Evolutionary conservation across 1,140 invertebrate genomes (phyloP).

Genomic region (Micrasema minimum): DNA sequence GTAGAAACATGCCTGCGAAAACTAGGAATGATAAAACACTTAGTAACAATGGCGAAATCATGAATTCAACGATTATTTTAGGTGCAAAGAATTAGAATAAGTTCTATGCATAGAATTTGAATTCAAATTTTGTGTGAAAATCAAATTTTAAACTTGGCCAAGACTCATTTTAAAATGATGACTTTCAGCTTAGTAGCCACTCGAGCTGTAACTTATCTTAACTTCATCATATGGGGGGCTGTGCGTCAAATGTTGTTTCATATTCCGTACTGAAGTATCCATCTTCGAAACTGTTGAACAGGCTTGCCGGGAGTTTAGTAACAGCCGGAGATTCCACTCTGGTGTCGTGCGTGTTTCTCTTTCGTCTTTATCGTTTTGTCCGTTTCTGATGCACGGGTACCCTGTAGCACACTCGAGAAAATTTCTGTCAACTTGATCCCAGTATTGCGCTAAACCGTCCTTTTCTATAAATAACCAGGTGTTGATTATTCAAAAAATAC

Average conservation of each 20-base stretch:
- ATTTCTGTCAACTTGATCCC: conserved; percentile 43
- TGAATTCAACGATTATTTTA: too few species aligned
- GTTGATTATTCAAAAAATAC: neutral
- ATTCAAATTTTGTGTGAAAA: too few species aligned
- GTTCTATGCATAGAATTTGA: too few species aligned
- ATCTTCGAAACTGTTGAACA: conserved; percentile 9
- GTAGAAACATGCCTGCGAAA: too few species aligned
- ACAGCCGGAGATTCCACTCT: conserved; percentile 2
- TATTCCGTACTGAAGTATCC: conserved; percentile 31
- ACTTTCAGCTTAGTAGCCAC: conserved; percentile 14
- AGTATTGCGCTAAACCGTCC: conserved; percentile 46
- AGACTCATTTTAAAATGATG: too few species aligned
- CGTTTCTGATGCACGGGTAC: conserved; percentile 41
- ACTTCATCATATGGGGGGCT: neutral
- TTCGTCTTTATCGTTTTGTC: conserved; percentile 22
- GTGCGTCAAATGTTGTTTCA: conserved; percentile 34
- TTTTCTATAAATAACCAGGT: conserved; percentile 18
- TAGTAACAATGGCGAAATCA: too few species aligned
- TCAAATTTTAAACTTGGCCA: too few species aligned
- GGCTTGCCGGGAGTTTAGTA: conserved; percentile 22
- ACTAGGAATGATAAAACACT: too few species aligned
- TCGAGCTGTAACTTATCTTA: conserved; percentile 14
- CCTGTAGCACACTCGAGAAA: conserved; percentile 40
- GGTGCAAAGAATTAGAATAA: too few species aligned
- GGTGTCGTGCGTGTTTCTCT: conserved; percentile 2